Conservation (phyloP, 1,140 invertebrate genomes). For the Drosophila melanogaster region DNA sequence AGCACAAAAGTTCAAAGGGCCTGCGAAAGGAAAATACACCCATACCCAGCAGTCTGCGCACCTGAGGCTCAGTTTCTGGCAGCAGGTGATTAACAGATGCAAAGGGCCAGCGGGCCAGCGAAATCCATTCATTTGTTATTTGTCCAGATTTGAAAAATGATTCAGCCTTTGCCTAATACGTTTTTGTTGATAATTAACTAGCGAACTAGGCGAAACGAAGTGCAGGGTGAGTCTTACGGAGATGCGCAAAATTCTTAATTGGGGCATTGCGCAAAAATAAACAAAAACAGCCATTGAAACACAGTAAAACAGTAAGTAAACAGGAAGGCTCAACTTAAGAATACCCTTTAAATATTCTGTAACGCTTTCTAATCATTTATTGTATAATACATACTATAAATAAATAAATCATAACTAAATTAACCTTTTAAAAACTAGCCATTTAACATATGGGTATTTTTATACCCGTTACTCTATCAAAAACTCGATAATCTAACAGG, state of each 20-base stretch:
- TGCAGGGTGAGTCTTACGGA: conserved; percentile 17
- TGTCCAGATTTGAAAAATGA: conserved; percentile 64
- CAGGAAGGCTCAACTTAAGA: conserved; percentile 8
- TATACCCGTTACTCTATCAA: no score
- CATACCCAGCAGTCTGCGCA: neutral
- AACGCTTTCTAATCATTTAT: neutral
- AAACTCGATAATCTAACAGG: no score
- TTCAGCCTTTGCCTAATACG: conserved; percentile 60
- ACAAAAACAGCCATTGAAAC: conserved; percentile 45
- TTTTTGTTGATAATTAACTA: conserved; percentile 67
- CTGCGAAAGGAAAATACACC: conserved; percentile 11
- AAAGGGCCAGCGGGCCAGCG: conserved; percentile 11
- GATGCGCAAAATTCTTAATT: conserved; percentile 65
- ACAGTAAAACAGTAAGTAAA: conserved; percentile 14
- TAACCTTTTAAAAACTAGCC: no score
- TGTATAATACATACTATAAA: no score
- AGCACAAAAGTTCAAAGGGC: conserved; percentile 68
- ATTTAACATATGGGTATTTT: no score
- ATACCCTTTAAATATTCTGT: neutral
- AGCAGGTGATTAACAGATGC: conserved; percentile 53
- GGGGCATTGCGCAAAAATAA: conserved; percentile 76
- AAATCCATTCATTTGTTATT: conserved; percentile 58
- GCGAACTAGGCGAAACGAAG: conserved; percentile 14
- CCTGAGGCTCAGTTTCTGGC: conserved; percentile 20
- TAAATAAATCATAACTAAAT: no score